These are phyloP conservation scores for Labrus mixtus DNA, from an alignment of 2,113 vertebrate genomes.

Conservation along the genomic window DNA sequence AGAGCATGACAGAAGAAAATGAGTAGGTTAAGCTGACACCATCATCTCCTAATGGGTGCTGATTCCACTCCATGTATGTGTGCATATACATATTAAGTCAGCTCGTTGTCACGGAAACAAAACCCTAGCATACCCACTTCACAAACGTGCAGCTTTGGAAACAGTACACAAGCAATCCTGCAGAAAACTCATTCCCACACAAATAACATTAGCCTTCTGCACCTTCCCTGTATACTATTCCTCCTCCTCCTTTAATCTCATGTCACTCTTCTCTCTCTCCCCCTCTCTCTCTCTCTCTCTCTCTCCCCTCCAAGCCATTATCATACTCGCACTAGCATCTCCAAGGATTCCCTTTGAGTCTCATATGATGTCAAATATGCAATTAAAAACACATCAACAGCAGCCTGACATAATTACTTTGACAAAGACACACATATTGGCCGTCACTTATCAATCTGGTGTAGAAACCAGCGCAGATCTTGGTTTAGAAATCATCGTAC, in stretches of 20 bases:
- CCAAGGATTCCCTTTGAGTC: slow-evolving; percentile 51
- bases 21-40: slow-evolving; percentile 13
- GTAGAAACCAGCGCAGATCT: too few species aligned
- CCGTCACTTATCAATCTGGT: too few species aligned
- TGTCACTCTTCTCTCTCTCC: neutral
- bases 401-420: slow-evolving; percentile 58
- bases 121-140: neutral
- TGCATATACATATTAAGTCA: neutral
- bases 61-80: neutral
- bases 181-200: slow-evolving; percentile 30
- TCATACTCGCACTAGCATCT: slow-evolving; percentile 30
- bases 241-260: slow-evolving; percentile 2
- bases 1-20: slow-evolving; percentile 33
- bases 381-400: slow-evolving; percentile 69
- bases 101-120: neutral
- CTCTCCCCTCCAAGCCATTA: slow-evolving; percentile 32
- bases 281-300: slow-evolving; percentile 18
- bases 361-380: slow-evolving; percentile 68
- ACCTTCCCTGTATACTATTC: neutral
- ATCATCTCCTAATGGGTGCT: slow-evolving; percentile 4
- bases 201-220: slow-evolving; percentile 18
- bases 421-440: too few species aligned
- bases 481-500: too few species aligned
- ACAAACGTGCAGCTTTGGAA: slow-evolving; percentile 12
- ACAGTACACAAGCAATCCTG: neutral